Percentiles rank a stretch among this genome's conserved stretches.
Conservation (phyloP, 2,113 vertebrate genomes). For the Labeo rohita region DNA sequence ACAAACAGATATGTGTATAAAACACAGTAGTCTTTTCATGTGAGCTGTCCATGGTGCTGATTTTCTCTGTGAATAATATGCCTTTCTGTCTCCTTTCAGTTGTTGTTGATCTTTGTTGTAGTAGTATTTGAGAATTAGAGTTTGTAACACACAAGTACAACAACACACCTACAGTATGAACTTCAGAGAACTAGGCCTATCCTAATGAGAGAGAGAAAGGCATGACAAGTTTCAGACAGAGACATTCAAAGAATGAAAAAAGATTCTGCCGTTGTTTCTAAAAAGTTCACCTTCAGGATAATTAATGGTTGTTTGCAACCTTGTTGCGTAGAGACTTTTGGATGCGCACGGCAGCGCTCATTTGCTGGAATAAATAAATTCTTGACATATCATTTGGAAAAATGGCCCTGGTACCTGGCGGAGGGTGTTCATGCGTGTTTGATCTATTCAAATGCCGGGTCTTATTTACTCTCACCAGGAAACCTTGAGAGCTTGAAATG, state of each 20-base stretch:
- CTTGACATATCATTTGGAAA: conserved; percentile 29
- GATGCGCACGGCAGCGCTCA: background rate
- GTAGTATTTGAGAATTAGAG: background rate
- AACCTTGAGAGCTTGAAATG: conserved; percentile 49
- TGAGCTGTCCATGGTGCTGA: conserved; percentile 27
- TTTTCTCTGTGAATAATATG: background rate
- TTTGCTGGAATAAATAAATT: conserved; percentile 33
- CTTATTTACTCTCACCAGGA: conserved; percentile 44
- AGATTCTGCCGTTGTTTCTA: background rate
- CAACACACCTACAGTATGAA: background rate
- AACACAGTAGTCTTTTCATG: background rate
- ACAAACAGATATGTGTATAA: background rate
- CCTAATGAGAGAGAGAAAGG: background rate
- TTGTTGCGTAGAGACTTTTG: conserved; percentile 3
- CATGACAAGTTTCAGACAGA: background rate
- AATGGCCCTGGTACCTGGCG: background rate
- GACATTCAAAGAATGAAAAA: conserved; percentile 2
- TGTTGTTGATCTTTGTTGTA: background rate
- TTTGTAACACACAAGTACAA: background rate
- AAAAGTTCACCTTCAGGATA: conserved; percentile 20
- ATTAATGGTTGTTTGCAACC: conserved; percentile 7
- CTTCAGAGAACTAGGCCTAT: background rate
- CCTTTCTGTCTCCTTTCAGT: background rate
- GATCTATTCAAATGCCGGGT: conserved; percentile 45
- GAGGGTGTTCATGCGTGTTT: conserved; percentile 4